Base-by-base conservation (phyloP, 2,888 invertebrate species). In the Drosophila hamatofila region DNA sequence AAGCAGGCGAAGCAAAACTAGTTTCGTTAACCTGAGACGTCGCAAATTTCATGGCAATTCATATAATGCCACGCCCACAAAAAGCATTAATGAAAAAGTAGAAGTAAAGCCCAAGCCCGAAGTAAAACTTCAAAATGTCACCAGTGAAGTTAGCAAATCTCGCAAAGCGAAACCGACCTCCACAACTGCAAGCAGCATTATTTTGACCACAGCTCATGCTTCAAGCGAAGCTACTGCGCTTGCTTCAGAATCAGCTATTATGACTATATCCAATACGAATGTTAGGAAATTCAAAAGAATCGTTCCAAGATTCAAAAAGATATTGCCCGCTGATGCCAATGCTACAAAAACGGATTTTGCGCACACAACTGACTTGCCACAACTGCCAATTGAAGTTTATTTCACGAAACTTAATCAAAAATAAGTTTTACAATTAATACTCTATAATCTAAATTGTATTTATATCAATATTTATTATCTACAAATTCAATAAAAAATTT, bases 181-280 rank as follows among this genome's bases (percentile, higher is more conserved):
- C 16, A 21, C 51, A 4, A 52, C 21, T 2, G 48, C 48, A 1
- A 18, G 48, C 18, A 55, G 33, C 2, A 33, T 59, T 46, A 62
- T 42, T 42, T 51, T 58, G 16, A 56, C 41, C 48, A 49, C 14
- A 39, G 72, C 16, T 54, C 54, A 23, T 25, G 37, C 3, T 6
- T 12, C 49, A 8, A 76, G 52, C n/a, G 78, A 72, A 30, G 72
- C 65, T 8, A 55, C 75, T 2, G 57, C 75, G 0, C 30, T 78
- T 2, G 75, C 75, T 6, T 66, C 81, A 1, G 82, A 82, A 55
- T 82, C 82, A 0, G 82, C 82, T 7, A 82, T 82, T 37, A 82
- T 82, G 82, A 82, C 82, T 1, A 82, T 82, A 71, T 85, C 82
- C 3, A 82, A 66, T 48, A 75, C 75, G 3, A 86, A 75, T 48